Percentiles rank a stretch among this genome's conserved stretches.
These are phyloP conservation scores for Ptychochromis oligacanthus DNA, from an alignment of 2,113 vertebrate genomes.

Conservation along the genomic window DNA sequence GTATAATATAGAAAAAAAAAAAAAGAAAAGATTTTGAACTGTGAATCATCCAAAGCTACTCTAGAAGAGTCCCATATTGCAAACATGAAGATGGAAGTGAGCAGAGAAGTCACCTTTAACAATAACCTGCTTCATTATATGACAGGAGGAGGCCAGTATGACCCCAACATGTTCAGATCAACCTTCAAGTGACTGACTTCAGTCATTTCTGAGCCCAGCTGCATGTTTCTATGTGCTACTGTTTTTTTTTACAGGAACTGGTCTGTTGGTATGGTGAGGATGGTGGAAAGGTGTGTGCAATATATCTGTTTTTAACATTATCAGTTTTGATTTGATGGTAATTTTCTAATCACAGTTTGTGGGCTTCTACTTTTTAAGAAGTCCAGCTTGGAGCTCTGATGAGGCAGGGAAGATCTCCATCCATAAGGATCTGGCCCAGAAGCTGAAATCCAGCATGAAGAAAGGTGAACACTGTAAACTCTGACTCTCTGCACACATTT, in stretches of 20 bases:
- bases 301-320: not conserved
- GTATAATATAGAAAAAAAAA: too few species aligned
- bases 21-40: not conserved
- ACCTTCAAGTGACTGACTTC: too few species aligned
- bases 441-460: too few species aligned
- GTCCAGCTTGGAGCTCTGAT: too few species aligned
- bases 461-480: too few species aligned
- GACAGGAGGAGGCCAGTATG: not conserved
- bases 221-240: too few species aligned
- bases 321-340: fast-evolving
- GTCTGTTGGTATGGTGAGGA: not conserved
- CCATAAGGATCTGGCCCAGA: too few species aligned
- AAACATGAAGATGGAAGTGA: not conserved
- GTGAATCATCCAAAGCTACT: not conserved
- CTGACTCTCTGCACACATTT: too few species aligned
- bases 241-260: too few species aligned
- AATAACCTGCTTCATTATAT: not conserved
- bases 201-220: too few species aligned
- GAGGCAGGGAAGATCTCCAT: too few species aligned
- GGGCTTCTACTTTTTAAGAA: too few species aligned
- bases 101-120: not conserved
- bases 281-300: fast-evolving
- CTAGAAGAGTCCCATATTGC: not conserved
- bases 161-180: not conserved
- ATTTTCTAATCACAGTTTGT: not conserved